Evolutionary conservation across 1,140 invertebrate genomes (phyloP), one percentile per base, ranked within the genome.

Genomic region (Drosophila chauvacae): DNA sequence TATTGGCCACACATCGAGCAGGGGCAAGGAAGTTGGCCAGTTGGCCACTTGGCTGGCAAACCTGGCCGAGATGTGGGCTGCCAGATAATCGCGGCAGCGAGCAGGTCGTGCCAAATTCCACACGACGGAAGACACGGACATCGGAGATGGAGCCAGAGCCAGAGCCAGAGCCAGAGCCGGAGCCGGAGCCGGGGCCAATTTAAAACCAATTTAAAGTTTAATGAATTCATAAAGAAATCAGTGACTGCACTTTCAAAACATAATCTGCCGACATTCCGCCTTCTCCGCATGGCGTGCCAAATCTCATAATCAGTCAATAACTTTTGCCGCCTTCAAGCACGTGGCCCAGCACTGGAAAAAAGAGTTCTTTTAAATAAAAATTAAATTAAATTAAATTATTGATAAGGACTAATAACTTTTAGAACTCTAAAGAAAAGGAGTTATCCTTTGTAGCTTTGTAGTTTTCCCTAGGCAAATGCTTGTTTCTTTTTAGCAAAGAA

Each of bases 301-400:
- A 90, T 90, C 85, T 90, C 85, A 90, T 90, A 90, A 90, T 90
- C 85, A 90, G 85, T 90, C 85, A 90, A 90, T 90, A 90, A 90
- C 86, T 90, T 90, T 90, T 90, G 85, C 85, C 85, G 85, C 81
- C 85, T 85, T 85, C 74, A 69, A 76, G 86, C 85, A 90, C 86
- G 85, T 84, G 85, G 85, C 81, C 60, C 35, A 55, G 66, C 68
- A 70, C 75, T 77, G 50, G 18, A 70, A 55, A n/a, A 65, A 23
- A 4, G 2, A 4, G 0, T 13, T 2, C 1, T 37, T 18, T 10
- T 18, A 14, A 37, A 13, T 9, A 10, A 14, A 20, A 42, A 10
- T 42, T 4, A 7, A 14, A 45, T 1, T 2, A 7, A 16, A n/a
- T n/a, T 28, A 58, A 5, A 18, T 28, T 18, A 2, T 1, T 7